Base-by-base conservation (phyloP, 37 sponge, comb jelly and placozoan genomes). In the Corticium candelabrum region DNA sequence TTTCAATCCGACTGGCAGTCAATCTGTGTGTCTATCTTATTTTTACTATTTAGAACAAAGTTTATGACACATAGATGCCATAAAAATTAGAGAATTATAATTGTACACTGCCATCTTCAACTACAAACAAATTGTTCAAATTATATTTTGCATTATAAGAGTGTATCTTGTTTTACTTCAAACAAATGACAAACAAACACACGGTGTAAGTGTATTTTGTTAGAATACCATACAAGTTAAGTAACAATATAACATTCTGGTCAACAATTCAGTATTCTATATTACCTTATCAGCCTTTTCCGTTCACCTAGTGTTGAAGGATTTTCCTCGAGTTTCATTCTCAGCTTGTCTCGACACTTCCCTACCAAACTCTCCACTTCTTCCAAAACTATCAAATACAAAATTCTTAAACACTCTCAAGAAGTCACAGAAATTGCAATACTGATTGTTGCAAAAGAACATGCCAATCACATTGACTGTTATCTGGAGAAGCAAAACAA, bases 281-380 rank as follows among this genome's bases (percentile, higher is more conserved):
- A 5, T 43, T 11, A 70, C 73, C 73, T 7, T 74, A 95, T 92
- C 71, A 92, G 77, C 35, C 80, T 87, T 82, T 92, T 89, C 80
- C 88, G 92, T 29, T 92, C 82, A 7, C 89, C 96, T 2, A 95
- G 77, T 30, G 86, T 79, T 39, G 90, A 79, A 7, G 93, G 92
- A 0, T 86, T 76, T 37, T 73, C 67, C 2, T 67, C 43, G 11
- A 95, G 82, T 67, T 87, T 82, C 67, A 68, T 85, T 56, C 31
- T 81, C 40, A 95, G 78, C 30, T 89, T 81, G 2, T 56, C 72
- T 21, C 96, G 43, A 68, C 88, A 83, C 21, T 85, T 87, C 0
- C 37, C 43, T 3, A 95, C 81, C 79, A 84, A 86, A 27, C 78
- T 77, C 78, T 92, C 88, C 41, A 95, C 96, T 57, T 95, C 85